Conservation (phyloP, 2,888 invertebrate species). For the Volucella inanis region DNA sequence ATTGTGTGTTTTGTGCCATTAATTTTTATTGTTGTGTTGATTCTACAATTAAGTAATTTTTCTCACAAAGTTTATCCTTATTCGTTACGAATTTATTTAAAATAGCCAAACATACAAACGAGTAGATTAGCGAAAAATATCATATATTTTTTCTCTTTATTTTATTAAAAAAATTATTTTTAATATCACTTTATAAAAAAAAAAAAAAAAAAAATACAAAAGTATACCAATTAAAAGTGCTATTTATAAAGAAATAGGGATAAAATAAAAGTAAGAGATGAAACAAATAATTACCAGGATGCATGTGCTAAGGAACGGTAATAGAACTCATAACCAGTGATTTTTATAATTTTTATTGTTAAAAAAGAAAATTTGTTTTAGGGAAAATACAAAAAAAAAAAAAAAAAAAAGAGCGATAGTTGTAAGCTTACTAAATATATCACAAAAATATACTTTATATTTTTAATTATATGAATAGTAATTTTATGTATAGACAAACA, state of each 20-base stretch:
- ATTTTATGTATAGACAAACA: constrained; percentile 31
- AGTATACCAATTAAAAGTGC: constrained; percentile 6
- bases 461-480: constrained; percentile 14
- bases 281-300: constrained; percentile 18
- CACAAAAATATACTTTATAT: neutral
- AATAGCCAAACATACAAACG: constrained; percentile 19
- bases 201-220: constrained; percentile 2
- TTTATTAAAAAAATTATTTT: neutral
- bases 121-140: constrained; percentile 12
- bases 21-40: constrained; percentile 63
- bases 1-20: constrained; percentile 70
- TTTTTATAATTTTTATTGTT: constrained; percentile 75
- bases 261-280: neutral
- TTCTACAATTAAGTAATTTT: constrained; percentile 51
- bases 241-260: constrained; percentile 5
- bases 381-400: neutral
- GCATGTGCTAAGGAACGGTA: constrained; percentile 49
- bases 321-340: constrained; percentile 76
- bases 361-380: constrained; percentile 46
- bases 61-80: constrained; percentile 41
- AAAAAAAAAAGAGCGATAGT: constrained; percentile 4
- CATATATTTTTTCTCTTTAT: constrained; percentile 14
- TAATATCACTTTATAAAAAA: constrained; percentile 4
- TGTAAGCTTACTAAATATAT: constrained; percentile 24
- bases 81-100: constrained; percentile 51